These are phyloP conservation scores for Hyperoodon ampullatus DNA, from an alignment of 2,113 vertebrate genomes.

Conservation along the genomic window DNA sequence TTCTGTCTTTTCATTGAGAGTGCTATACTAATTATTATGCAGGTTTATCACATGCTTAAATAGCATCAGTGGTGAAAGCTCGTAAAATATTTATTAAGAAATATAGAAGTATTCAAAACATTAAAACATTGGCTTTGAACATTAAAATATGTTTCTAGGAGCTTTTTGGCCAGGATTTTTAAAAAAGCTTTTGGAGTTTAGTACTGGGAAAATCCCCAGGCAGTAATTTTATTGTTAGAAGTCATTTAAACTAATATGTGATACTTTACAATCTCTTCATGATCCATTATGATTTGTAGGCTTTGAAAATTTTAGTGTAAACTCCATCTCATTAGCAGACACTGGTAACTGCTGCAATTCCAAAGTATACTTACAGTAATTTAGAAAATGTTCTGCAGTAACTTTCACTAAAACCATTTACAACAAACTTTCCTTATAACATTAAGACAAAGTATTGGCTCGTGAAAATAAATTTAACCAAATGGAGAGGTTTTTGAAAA, in stretches of 20 bases:
- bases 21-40: constrained; percentile 74
- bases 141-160: constrained; percentile 64
- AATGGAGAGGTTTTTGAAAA: constrained; percentile 20
- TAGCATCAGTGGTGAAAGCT: constrained; percentile 65
- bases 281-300: constrained; percentile 58
- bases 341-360: constrained; percentile 28
- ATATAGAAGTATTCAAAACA: constrained; percentile 68
- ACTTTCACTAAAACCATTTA: constrained; percentile 13
- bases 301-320: constrained; percentile 52
- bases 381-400: constrained; percentile 54
- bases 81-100: constrained; percentile 83
- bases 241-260: constrained; percentile 65
- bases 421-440: neutral
- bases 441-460: constrained; percentile 26
- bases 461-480: constrained; percentile 39
- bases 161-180: neutral
- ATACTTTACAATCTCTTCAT: constrained; percentile 45
- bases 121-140: constrained; percentile 69
- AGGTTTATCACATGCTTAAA: constrained; percentile 77
- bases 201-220: neutral
- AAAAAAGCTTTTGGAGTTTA: constrained; percentile 24
- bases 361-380: constrained; percentile 38
- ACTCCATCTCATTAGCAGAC: constrained; percentile 64
- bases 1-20: constrained; percentile 44
- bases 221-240: constrained; percentile 57